Base-by-base conservation (phyloP, 2,888 invertebrate species). In the Cheilosia soror region DNA sequence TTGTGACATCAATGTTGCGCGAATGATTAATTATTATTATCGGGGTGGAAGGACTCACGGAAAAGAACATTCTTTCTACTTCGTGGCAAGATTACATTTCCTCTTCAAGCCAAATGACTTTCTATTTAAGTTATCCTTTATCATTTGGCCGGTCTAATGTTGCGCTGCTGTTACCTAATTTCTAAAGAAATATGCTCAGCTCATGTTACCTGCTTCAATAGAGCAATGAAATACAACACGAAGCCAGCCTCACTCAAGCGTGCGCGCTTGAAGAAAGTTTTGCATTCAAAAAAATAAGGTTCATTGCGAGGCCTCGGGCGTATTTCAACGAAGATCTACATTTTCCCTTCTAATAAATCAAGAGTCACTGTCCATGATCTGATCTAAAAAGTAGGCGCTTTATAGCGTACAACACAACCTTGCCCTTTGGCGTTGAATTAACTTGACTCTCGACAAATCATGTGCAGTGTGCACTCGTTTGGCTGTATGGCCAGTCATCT, bases 221-320 rank as follows among this genome's bases (percentile, higher is more conserved):
- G 53, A 62, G 58, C 58, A 58, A 58, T 42, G 29, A 65, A 66
- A 60, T 42, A 31, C 29, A 72, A 60, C 58, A 51, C 58, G 42
- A 68, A 60, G 29, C 9, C 75, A 37, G 49, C 58, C 60, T 66
- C 49, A 68, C 60, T 60, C 66, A 42, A 44, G 66, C 76, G 49
- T 76, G 51, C 37, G 51, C 29, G 44, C 11, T 15, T 27, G 27
- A 42, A 62, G 72, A 72, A 72, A 72, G 51, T 49, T 71, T 33
- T 20, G 49, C 42, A 55, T 53, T 66, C 9, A 29, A 27, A 20
- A 42, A 68, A 51, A 20, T 4, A 29, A 5, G 29, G 6, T 11
- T 33, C 33, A 33, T 13, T 20, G 5, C 13, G 47, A 47, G 20
- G 42, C 55, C 42, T 25, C 2, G 9, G 49, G 31, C 7, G 13